Conservation (phyloP, 2,888 invertebrate species). For the Rotaria macrura region DNA sequence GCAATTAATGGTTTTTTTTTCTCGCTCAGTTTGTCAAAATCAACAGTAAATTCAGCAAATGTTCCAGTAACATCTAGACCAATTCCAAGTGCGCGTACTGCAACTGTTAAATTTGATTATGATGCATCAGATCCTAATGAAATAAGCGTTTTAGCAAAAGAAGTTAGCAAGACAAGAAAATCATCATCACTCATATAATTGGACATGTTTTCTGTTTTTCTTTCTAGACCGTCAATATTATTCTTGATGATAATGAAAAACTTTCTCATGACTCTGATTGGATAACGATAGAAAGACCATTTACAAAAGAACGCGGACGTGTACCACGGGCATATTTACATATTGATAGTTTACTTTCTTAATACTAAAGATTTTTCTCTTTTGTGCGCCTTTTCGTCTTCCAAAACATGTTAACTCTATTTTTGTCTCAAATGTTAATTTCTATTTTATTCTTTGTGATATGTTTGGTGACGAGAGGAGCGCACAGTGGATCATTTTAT, state of each 20-base stretch:
- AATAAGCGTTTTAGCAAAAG: constrained; percentile 29
- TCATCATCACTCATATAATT: no score
- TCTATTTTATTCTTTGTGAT: background rate
- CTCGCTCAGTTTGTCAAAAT: background rate
- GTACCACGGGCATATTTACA: background rate
- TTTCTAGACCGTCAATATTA: constrained; percentile 9
- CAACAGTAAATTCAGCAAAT: background rate
- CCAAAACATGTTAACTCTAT: background rate
- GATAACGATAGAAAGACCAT: background rate
- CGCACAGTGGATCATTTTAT: background rate
- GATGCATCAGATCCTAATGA: constrained; percentile 30
- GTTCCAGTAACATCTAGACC: background rate
- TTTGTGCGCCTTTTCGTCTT: background rate
- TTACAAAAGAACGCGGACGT: background rate
- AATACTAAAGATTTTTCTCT: background rate
- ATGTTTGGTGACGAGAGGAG: constrained; percentile 2
- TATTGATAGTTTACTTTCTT: background rate
- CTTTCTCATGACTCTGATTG: background rate
- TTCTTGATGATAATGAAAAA: background rate
- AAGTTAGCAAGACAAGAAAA: background rate
- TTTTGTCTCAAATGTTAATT: background rate
- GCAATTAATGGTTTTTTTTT: no score
- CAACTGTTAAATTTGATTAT: constrained; percentile 30
- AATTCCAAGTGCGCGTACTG: background rate
- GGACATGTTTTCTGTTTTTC: background rate